Conservation (phyloP, 2,113 vertebrate species). For the Boleophthalmus pectinirostris region DNA sequence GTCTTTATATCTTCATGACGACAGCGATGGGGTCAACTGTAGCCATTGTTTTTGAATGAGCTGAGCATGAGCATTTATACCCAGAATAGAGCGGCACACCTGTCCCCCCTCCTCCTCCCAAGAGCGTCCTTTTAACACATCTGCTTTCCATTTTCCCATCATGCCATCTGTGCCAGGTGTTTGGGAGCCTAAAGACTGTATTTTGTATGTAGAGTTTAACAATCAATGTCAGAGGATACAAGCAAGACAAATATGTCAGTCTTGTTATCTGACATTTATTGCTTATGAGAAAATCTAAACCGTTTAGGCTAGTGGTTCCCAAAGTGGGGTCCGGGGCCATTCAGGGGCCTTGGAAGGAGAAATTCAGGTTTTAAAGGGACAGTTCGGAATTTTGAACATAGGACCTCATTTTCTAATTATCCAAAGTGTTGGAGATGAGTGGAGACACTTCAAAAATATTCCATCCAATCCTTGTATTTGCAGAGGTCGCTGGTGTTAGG, state of each 20-base stretch:
- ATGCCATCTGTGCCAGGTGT: constrained; percentile 67
- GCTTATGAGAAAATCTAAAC: background rate
- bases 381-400: too few species aligned
- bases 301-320: too few species aligned
- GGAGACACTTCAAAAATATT: too few species aligned
- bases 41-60: constrained; percentile 48
- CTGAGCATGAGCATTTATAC: constrained; percentile 29
- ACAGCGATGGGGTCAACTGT: constrained; percentile 48
- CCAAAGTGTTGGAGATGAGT: too few species aligned
- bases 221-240: constrained; percentile 16
- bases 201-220: background rate
- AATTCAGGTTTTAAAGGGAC: too few species aligned
- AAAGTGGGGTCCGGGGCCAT: too few species aligned
- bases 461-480: too few species aligned
- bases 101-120: constrained; percentile 18
- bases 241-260: background rate
- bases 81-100: constrained; percentile 34
- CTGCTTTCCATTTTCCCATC: constrained; percentile 38
- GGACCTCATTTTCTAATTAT: too few species aligned
- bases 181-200: constrained; percentile 40
- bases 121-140: constrained; percentile 30
- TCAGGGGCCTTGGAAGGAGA: background rate
- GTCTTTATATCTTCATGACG: constrained; percentile 52
- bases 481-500: too few species aligned
- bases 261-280: background rate